phyloP scores from a whole-genome alignment of 2,113 vertebrate genomes.

The Porphyrio hochstetteri region DNA sequence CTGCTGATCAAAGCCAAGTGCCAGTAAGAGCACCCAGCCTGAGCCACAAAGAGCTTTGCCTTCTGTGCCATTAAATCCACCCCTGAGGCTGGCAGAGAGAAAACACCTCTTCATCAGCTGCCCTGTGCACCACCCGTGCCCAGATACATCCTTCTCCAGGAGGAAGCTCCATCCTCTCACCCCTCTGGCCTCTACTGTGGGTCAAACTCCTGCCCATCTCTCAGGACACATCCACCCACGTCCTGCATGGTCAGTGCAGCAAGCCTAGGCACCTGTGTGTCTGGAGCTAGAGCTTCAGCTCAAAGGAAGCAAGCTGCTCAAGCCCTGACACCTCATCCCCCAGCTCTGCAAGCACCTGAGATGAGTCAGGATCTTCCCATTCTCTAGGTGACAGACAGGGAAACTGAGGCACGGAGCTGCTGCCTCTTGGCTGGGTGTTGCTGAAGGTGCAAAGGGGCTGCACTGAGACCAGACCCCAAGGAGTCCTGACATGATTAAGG shows the following conservation, averaged over 20 bases:
- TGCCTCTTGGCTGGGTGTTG: background rate
- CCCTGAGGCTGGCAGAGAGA: background rate
- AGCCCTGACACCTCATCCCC: background rate
- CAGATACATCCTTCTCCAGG: background rate
- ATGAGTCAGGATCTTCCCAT: background rate
- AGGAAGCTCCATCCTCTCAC: background rate
- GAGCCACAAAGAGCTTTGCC: background rate
- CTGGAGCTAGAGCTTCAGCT: background rate
- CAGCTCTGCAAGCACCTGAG: background rate
- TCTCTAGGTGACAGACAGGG: background rate
- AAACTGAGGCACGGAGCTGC: background rate
- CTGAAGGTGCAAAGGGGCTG: background rate
- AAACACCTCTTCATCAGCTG: background rate
- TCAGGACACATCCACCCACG: background rate
- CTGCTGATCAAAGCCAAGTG: background rate
- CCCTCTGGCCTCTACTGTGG: background rate
- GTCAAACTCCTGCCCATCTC: background rate
- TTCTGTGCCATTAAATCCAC: background rate
- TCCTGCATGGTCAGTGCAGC: background rate
- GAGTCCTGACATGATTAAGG: fast-evolving
- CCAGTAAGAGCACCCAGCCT: background rate
- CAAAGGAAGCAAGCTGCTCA: background rate
- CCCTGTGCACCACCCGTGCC: background rate
- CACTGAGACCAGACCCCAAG: background rate
- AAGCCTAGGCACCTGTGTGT: background rate